phyloP scores from a whole-genome alignment of 2,113 vertebrate species.

The Tangachromis dhanisi region DNA sequence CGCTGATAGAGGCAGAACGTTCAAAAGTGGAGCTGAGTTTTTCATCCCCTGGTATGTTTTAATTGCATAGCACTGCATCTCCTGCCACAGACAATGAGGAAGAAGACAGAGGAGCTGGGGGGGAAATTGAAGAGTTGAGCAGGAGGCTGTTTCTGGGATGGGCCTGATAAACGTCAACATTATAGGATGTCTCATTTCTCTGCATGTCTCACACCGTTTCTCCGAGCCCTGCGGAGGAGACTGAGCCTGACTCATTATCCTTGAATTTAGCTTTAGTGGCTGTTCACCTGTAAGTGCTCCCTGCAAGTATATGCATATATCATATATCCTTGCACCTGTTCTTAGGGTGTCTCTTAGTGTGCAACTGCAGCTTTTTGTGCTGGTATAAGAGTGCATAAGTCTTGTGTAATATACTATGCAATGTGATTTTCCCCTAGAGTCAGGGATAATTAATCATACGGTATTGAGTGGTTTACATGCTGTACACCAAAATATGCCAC shows the following conservation, averaged over 20 bases:
- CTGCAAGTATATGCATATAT: neutral
- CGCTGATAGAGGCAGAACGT: conserved; percentile 47
- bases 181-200: conserved; percentile 55
- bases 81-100: conserved; percentile 18
- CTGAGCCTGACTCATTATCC: conserved; percentile 32
- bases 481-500: conserved; percentile 27
- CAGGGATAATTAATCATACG: conserved; percentile 43
- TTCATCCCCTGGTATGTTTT: conserved; percentile 66
- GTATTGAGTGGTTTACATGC: conserved; percentile 19
- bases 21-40: conserved; percentile 51
- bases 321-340: neutral
- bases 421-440: conserved; percentile 6
- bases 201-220: conserved; percentile 14
- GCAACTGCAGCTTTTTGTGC: neutral
- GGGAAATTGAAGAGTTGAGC: conserved; percentile 2
- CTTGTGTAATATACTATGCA: neutral
- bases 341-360: neutral
- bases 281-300: conserved; percentile 13
- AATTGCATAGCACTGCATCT: conserved; percentile 56
- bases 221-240: conserved; percentile 18
- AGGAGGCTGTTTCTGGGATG: conserved; percentile 43
- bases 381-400: neutral
- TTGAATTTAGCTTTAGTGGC: conserved; percentile 40
- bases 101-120: conserved; percentile 5
- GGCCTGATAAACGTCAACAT: conserved; percentile 61